phyloP scores from a whole-genome alignment of 92 coral and sea anemone genomes.

The Pocillopora grandis region DNA sequence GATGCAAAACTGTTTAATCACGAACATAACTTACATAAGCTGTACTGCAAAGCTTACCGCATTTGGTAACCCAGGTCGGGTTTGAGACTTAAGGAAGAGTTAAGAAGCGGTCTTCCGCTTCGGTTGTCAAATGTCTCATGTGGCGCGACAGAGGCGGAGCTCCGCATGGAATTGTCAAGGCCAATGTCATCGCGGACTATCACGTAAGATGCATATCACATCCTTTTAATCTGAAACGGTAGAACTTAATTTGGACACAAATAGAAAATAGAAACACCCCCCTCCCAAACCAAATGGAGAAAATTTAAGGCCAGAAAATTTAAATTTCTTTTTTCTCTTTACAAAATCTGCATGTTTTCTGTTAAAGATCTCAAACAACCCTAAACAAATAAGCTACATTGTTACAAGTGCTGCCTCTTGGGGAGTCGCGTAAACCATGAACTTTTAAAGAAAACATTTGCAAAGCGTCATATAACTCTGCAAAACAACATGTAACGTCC shows the following conservation, averaged over 20 bases:
- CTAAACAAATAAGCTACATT: background rate
- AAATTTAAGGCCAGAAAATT: background rate
- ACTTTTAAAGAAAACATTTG: too few species aligned
- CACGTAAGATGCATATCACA: background rate
- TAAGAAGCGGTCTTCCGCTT: background rate
- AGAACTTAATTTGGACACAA: background rate
- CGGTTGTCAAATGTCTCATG: background rate
- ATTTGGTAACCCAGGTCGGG: background rate
- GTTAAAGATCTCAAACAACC: background rate
- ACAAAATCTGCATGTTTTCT: background rate
- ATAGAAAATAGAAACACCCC: background rate
- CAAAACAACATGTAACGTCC: background rate
- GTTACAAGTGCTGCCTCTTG: background rate
- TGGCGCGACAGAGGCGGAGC: conserved; percentile 18
- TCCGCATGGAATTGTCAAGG: conserved; percentile 10
- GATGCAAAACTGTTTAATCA: too few species aligned
- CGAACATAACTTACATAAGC: too few species aligned
- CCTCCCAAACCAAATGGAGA: too few species aligned
- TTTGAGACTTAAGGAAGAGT: background rate
- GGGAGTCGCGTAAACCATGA: too few species aligned
- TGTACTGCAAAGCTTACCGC: background rate
- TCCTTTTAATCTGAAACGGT: conserved; percentile 7
- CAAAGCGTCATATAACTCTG: too few species aligned
- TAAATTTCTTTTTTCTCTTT: background rate
- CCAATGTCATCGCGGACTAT: conserved; percentile 25